Evolutionary conservation across 35 echinoderm and acorn worm species (phyloP).

Genomic region (Apostichopus japonicus): DNA sequence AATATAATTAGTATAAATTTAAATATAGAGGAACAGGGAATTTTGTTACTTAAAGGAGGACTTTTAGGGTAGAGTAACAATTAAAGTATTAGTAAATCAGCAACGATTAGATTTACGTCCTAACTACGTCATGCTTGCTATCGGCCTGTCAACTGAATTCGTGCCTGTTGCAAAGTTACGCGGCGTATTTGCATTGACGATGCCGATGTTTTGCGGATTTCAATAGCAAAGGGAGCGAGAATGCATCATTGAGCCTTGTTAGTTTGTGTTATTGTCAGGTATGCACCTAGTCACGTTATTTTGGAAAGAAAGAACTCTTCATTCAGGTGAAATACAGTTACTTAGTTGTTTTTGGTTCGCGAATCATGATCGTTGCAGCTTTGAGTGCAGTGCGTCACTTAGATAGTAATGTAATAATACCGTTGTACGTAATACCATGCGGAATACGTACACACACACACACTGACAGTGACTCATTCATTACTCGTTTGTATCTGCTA

Average conservation of each 20-base stretch:
- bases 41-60: no score
- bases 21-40: no score
- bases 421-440: neutral
- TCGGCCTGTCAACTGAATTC: conserved; percentile 32
- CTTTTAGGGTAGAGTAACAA: no score
- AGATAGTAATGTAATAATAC: neutral
- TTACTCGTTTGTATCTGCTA: neutral
- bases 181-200: conserved; percentile 37
- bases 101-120: conserved; percentile 1
- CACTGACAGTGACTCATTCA: neutral
- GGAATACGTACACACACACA: neutral
- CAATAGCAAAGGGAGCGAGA: neutral
- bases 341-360: neutral
- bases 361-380: neutral
- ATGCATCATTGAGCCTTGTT: neutral
- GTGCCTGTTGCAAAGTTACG: conserved; percentile 55
- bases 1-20: no score
- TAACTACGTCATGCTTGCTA: conserved; percentile 19
- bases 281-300: neutral
- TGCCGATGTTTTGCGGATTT: neutral
- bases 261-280: neutral
- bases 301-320: neutral
- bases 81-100: neutral
- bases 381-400: conserved; percentile 20
- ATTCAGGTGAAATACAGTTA: conserved; percentile 2